These are phyloP conservation scores for Cephus nigrinus DNA, from an alignment of 2,888 invertebrate species.

Conservation along the genomic window DNA sequence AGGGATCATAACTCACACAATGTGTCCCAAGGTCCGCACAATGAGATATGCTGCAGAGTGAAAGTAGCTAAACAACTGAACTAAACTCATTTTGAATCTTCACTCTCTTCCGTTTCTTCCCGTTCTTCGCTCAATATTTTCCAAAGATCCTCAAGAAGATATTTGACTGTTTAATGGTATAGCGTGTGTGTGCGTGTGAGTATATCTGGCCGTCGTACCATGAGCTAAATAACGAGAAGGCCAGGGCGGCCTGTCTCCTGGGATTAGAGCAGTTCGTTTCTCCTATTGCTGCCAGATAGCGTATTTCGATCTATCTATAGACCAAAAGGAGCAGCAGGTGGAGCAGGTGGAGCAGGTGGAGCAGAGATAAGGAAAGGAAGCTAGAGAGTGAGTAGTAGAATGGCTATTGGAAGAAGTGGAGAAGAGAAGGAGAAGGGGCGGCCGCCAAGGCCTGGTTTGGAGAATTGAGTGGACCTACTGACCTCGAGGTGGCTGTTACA, in stretches of 20 bases:
- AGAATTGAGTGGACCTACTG: constrained; percentile 26
- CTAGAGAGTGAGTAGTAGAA: neutral
- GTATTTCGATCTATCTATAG: constrained; percentile 29
- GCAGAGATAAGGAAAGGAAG: constrained; percentile 4
- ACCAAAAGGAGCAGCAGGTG: constrained; percentile 17
- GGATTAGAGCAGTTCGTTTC: constrained; percentile 34
- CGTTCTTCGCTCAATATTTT: neutral
- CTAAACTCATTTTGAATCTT: neutral
- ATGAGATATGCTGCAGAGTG: too few species aligned
- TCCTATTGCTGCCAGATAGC: constrained; percentile 29
- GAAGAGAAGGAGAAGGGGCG: constrained; percentile 11
- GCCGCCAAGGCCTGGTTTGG: constrained; percentile 14
- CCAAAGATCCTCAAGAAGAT: neutral
- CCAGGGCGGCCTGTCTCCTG: constrained; percentile 24
- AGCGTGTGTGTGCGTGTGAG: neutral
- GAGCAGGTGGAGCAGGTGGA: neutral
- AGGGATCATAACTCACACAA: too few species aligned
- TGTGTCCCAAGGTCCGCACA: too few species aligned
- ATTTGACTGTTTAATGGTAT: neutral
- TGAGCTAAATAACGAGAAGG: constrained; percentile 9
- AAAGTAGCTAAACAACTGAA: too few species aligned
- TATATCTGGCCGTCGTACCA: neutral
- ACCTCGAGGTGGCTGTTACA: constrained; percentile 38
- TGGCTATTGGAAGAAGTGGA: neutral
- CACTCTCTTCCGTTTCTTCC: too few species aligned